phyloP scores from a whole-genome alignment of 2,113 vertebrate genomes.

The Mirounga angustirostris region DNA sequence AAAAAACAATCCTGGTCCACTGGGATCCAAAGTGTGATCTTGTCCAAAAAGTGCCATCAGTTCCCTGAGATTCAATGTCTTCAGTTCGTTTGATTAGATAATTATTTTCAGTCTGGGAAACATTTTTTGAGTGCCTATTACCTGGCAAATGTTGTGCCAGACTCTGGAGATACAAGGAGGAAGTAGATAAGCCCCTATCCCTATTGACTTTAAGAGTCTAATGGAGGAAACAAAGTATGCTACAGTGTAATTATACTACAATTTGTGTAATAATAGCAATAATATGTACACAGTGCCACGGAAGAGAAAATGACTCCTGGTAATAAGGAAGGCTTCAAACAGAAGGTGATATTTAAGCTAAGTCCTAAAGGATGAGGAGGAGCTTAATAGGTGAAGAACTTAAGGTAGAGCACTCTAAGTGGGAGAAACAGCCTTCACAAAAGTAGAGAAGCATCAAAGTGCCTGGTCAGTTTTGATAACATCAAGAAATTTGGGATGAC shows the following conservation, averaged over 20 bases:
- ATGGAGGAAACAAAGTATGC: background rate
- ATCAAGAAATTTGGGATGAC: background rate
- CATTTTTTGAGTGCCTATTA: background rate
- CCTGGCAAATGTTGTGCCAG: background rate
- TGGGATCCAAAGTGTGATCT: background rate
- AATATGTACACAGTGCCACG: background rate
- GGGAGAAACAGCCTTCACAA: background rate
- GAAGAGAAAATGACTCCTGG: background rate
- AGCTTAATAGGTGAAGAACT: constrained; percentile 7
- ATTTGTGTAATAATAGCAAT: background rate
- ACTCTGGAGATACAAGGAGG: background rate
- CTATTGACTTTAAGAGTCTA: background rate
- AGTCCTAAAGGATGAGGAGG: background rate
- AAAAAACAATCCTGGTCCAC: background rate
- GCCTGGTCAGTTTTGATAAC: background rate
- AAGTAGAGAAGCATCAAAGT: background rate
- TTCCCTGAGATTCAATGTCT: background rate
- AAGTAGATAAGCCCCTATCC: background rate
- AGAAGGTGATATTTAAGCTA: background rate
- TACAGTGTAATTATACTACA: background rate
- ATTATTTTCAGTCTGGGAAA: background rate
- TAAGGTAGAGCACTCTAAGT: background rate
- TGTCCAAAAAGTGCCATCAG: background rate
- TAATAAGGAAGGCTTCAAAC: background rate
- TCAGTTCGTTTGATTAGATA: background rate